These are phyloP conservation scores for human (Homo sapiens) DNA, from an alignment of 2,113 vertebrate species.

Conservation along the genomic window GRCh38 chr12:3879001-3879500, in stretches of 20 bases:
- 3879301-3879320: not conserved
- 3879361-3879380: not conserved
- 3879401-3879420: not conserved
- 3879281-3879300: not conserved
- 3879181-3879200: too few relatives aligned
- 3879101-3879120: fast-evolving
- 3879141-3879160: too few relatives aligned
- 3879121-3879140: too few relatives aligned
- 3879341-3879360: not conserved
- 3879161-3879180: too few relatives aligned
- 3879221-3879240: too few relatives aligned
- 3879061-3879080: too few relatives aligned
- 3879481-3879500: not conserved
- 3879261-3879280: not conserved
- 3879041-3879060: too few relatives aligned
- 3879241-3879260: too few relatives aligned
- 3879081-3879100: too few relatives aligned
- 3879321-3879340: not conserved
- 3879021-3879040: too few relatives aligned
- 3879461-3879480: not conserved
- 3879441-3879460: not conserved
- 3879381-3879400: not conserved
- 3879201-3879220: too few relatives aligned
- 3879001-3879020: too few relatives aligned
- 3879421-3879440: not conserved